These are phyloP conservation scores for Drosophila dunni DNA, from an alignment of 1,140 invertebrate genomes.

Conservation along the genomic window DNA sequence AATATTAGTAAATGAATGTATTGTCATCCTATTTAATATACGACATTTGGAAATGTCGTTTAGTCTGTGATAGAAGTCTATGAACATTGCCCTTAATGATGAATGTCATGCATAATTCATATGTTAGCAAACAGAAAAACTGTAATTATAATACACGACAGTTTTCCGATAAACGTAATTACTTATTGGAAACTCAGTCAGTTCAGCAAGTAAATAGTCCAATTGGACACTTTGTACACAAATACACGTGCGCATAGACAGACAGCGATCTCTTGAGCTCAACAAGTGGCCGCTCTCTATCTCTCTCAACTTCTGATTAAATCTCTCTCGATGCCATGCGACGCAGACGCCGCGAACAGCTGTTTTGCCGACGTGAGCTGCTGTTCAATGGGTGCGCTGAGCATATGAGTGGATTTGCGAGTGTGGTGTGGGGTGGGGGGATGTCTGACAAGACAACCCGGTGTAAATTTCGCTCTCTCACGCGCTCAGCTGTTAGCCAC, in stretches of 20 bases:
- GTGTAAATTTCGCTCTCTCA: constrained; percentile 27
- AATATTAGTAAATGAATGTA: background rate
- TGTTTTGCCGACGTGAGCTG: constrained; percentile 21
- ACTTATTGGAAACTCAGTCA: background rate
- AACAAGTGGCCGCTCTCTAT: constrained; percentile 33
- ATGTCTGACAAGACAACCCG: constrained; percentile 30
- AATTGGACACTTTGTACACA: constrained; percentile 1
- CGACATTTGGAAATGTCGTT: background rate
- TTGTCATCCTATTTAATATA: background rate
- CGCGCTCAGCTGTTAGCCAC: constrained; percentile 33
- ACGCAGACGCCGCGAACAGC: constrained; percentile 46
- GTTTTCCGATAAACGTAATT: constrained; percentile 21
- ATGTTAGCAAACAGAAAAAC: constrained; percentile 12
- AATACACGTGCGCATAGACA: background rate
- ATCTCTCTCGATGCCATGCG: background rate
- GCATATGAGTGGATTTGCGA: background rate
- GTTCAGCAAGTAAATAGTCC: background rate
- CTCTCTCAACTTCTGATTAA: background rate
- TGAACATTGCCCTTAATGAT: constrained; percentile 8
- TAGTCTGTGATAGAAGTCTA: background rate
- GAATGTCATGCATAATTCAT: constrained; percentile 27
- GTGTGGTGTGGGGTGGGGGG: background rate
- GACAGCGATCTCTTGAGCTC: constrained; percentile 36
- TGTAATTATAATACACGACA: constrained; percentile 1
- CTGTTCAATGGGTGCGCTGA: background rate